Percentiles rank a stretch among this genome's conserved stretches.
Evolutionary conservation across 2,888 invertebrate genomes (phyloP).

Genomic region (Cerceris rybyensis): DNA sequence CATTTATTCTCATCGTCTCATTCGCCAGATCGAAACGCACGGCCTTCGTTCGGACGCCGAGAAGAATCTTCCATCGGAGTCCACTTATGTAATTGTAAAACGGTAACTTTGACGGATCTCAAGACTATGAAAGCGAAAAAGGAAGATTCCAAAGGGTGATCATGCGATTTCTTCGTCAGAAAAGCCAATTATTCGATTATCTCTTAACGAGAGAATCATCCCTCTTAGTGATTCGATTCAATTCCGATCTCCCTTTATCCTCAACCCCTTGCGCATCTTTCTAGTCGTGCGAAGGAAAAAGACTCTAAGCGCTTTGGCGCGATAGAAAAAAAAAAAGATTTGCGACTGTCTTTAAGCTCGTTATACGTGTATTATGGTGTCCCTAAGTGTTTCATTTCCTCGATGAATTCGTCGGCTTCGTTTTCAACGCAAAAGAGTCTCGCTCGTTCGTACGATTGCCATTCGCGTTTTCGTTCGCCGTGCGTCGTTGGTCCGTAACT

Average conservation of each 20-base stretch:
- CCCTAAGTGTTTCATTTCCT: slow-evolving; percentile 5
- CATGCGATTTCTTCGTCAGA: too few species aligned
- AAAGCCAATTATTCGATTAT: not conserved
- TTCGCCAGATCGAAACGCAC: slow-evolving; percentile 20
- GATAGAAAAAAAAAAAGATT: slow-evolving; percentile 27
- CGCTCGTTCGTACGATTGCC: slow-evolving; percentile 25
- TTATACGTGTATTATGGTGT: slow-evolving; percentile 25
- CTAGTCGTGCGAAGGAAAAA: slow-evolving; percentile 25
- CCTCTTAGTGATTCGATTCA: not conserved
- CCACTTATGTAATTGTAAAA: too few species aligned
- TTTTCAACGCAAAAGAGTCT: slow-evolving; percentile 30
- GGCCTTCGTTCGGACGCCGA: not conserved
- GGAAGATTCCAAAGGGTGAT: too few species aligned
- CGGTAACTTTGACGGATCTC: too few species aligned
- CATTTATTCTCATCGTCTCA: not conserved
- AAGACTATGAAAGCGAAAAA: too few species aligned
- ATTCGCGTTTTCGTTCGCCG: slow-evolving; percentile 22
- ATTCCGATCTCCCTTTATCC: not conserved
- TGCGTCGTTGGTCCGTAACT: slow-evolving; percentile 59
- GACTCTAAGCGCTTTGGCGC: slow-evolving; percentile 18
- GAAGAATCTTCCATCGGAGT: too few species aligned
- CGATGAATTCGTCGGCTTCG: slow-evolving; percentile 10
- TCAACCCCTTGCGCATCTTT: not conserved
- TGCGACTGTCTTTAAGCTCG: slow-evolving; percentile 50
- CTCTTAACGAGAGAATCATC: slow-evolving; percentile 3